Base-by-base conservation (phyloP, 2,113 vertebrate species). In the Macrotus californicus region DNA sequence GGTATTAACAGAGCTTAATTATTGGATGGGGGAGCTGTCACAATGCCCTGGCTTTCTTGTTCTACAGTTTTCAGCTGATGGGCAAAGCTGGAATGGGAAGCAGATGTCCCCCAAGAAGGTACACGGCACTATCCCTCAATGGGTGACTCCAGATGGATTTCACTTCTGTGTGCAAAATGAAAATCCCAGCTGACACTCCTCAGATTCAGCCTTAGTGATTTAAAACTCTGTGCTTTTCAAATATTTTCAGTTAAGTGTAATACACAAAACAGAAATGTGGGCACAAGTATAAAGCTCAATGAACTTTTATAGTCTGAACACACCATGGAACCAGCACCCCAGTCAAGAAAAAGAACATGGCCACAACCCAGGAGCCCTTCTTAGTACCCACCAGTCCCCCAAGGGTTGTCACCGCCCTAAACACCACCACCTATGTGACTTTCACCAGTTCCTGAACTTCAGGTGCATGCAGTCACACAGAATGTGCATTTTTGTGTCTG, bases 161-260 rank as follows among this genome's bases (percentile, higher is more conserved):
- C 96, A 29, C 96, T 97, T 98, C 98, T 97, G 87, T 83, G 91
- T 79, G 87, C 95, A 96, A 94, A 98, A 95, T 80, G 48, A 29
- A 52, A 87, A 83, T 72, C 69, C 67, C 89, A 46, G 14, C 16
- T 69, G 39, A 75, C 34, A 66, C 41, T 73, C 91, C 75, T 89
- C 91, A 86, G 59, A 77, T 77, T 84, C 77, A 56, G 9, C 54
- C 72, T 83, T 80, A 34, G 21, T 9, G 34, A 54, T 36, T 72
- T 59, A 79, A 69, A 86, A 61, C 31, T 48, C 54, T 36, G 11
- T 50, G 61, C 36, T 54, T 88, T 82, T 50, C 22, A 81, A 19
- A 36, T 15, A 7, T 50, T 70, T 81, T 34, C 50, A 41, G 22
- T 76, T 39, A 80, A 50, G 52, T 56, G 10, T 39, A 67, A 43